Conservation (phyloP, 2,113 vertebrate genomes). For the Ceyx melanurus region DNA sequence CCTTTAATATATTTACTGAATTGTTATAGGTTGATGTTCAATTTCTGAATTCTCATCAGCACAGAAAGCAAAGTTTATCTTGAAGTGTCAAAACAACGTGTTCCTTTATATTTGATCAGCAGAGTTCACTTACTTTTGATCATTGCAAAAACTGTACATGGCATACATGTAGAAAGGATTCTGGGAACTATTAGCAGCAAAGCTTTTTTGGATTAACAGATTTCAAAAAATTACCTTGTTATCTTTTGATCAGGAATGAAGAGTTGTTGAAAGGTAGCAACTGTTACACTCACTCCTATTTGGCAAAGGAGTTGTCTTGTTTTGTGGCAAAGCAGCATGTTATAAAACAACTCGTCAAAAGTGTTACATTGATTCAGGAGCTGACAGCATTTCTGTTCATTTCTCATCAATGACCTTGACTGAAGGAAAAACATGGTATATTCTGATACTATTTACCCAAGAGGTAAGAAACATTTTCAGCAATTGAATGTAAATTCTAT, state of each 20-base stretch:
- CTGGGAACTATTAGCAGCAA: conserved; percentile 71
- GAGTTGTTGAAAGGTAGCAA: conserved; percentile 75
- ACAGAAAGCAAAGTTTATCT: conserved; percentile 43
- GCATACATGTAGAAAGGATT: conserved; percentile 36
- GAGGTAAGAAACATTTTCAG: conserved; percentile 45
- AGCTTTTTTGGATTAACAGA: conserved; percentile 69
- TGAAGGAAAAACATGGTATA: conserved; percentile 1
- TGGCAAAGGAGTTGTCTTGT: conserved; percentile 70
- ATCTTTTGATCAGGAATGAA: conserved; percentile 73
- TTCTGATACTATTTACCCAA: conserved; percentile 13
- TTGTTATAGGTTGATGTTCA: not conserved
- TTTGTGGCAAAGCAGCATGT: conserved; percentile 64
- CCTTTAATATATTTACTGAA: not conserved
- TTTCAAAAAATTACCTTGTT: conserved; percentile 72
- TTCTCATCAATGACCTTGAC: conserved; percentile 42
- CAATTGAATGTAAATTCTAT: not conserved
- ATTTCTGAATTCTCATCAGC: conserved; percentile 32
- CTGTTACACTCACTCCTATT: conserved; percentile 65
- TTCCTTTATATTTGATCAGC: conserved; percentile 72
- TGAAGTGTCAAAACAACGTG: conserved; percentile 58
- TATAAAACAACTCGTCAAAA: conserved; percentile 66
- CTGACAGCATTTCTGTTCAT: conserved; percentile 54
- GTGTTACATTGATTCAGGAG: conserved; percentile 32
- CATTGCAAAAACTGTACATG: conserved; percentile 60
- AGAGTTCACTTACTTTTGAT: conserved; percentile 70